phyloP scores from a whole-genome alignment of 2,888 invertebrate species.

The Nomada hirtipes region DNA sequence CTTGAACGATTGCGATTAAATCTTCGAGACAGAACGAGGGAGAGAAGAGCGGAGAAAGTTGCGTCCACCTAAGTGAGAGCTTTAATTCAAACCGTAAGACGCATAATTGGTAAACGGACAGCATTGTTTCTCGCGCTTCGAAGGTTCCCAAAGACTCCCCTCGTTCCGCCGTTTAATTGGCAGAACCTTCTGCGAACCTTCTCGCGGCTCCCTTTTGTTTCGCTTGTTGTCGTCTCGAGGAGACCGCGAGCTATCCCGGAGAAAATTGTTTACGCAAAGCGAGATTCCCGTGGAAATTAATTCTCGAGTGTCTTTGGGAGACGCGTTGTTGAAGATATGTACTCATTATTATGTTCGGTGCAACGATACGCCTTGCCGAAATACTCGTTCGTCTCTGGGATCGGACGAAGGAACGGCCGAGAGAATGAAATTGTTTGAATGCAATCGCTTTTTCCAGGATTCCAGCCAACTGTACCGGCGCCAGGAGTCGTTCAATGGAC shows the following conservation, averaged over 20 bases:
- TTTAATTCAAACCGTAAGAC: not conserved
- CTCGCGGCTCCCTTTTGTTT: not conserved
- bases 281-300: not conserved
- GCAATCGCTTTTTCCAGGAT: constrained; percentile 31
- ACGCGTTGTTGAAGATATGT: no score
- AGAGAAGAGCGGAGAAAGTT: no score
- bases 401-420: not conserved
- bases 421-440: constrained; percentile 22
- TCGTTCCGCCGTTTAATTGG: constrained; percentile 24
- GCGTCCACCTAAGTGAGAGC: not conserved
- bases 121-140: constrained; percentile 24
- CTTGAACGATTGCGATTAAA: no score
- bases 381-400: not conserved
- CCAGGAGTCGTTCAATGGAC: constrained; percentile 41
- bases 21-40: no score
- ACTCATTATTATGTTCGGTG: constrained; percentile 7
- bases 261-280: constrained; percentile 20
- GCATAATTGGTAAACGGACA: constrained; percentile 11
- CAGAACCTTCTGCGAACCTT: constrained; percentile 15
- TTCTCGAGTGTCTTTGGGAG: not conserved
- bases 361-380: constrained; percentile 1
- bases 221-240: not conserved
- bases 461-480: constrained; percentile 46
- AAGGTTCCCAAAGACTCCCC: not conserved
- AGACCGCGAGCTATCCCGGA: not conserved